Evolutionary conservation across 2,113 vertebrate genomes (phyloP).

Genomic region (Neomonachus schauinslandi): DNA sequence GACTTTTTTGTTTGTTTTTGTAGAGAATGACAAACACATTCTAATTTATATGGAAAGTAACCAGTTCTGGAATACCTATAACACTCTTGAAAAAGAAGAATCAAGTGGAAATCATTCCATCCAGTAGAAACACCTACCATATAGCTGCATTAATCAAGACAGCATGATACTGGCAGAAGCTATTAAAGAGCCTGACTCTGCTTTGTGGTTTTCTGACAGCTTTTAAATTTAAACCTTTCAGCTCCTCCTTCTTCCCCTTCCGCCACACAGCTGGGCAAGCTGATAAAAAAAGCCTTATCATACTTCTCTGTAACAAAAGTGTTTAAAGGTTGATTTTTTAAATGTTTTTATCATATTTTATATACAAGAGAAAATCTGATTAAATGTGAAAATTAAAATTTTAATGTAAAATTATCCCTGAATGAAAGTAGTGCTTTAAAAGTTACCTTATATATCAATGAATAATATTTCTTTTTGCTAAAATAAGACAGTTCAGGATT

Average conservation of each 20-base stretch:
- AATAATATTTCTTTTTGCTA: not conserved
- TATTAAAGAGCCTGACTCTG: not conserved
- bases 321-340: not conserved
- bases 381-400: not conserved
- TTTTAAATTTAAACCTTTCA: too few relatives aligned
- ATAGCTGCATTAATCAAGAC: not conserved
- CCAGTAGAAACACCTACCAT: not conserved
- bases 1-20: not conserved
- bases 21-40: not conserved
- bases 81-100: not conserved
- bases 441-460: not conserved
- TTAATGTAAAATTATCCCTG: not conserved
- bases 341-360: not conserved
- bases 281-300: not conserved
- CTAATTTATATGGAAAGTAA: not conserved
- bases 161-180: not conserved
- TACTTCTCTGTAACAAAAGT: not conserved
- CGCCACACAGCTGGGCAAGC: not conserved
- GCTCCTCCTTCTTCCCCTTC: not conserved
- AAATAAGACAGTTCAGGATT: not conserved
- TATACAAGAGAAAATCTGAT: not conserved
- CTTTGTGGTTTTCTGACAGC: not conserved
- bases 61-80: not conserved
- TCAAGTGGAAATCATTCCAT: not conserved
- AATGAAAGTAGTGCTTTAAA: not conserved